Evolutionary conservation across 2,888 invertebrate genomes (phyloP), one percentile per base, ranked within the genome.

Genomic region (Incurvaria masculella): DNA sequence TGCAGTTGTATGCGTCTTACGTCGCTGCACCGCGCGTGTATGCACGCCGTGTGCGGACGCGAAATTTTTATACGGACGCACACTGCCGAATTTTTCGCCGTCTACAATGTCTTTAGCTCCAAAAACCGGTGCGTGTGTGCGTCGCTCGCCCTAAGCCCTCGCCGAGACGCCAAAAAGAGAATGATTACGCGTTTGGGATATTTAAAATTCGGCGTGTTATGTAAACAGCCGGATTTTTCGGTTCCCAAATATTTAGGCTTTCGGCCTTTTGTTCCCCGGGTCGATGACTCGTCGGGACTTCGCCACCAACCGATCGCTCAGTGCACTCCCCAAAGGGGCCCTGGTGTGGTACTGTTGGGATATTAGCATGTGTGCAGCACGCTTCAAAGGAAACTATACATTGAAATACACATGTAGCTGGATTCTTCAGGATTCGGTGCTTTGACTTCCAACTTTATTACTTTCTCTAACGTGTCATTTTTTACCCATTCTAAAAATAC

Each of bases 1-100:
- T 78, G 78, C 78, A 78, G 75, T 76, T 75, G 78, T 78, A 78
- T 78, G 78, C 78, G 76, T 70, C 76, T 76, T 78, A 73, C 76
- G 75, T 74, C 70, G 68, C 72, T 69, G 78, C 76, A 72, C 73
- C 74, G 68, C 41, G 41, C 21, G 21, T 16, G 17, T 10, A 17
- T 41, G 41, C 76, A 75, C 72, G 75, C 71, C 75, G 72, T 69
- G 72, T 76, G 72, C 69, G 61, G 70, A 76, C 69, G 69, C 70
- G 68, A 65, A 69, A 73, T 74, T 75, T 74, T 75, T 75, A 75
- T 67, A 75, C 75, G 55, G 27, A 17, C 50, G 47, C 52, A 49
- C 53, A 62, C 64, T 56, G 57, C 65, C 75, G 65, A 74, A 74
- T 71, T 62, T 71, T 68, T 62, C 39, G 33, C 14, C 33, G 33